A percentile compares a stretch with the other conserved stretches of the same genome.
These are phyloP conservation scores for Lophura nycthemera DNA, from an alignment of 2,113 vertebrate species.

Conservation along the genomic window DNA sequence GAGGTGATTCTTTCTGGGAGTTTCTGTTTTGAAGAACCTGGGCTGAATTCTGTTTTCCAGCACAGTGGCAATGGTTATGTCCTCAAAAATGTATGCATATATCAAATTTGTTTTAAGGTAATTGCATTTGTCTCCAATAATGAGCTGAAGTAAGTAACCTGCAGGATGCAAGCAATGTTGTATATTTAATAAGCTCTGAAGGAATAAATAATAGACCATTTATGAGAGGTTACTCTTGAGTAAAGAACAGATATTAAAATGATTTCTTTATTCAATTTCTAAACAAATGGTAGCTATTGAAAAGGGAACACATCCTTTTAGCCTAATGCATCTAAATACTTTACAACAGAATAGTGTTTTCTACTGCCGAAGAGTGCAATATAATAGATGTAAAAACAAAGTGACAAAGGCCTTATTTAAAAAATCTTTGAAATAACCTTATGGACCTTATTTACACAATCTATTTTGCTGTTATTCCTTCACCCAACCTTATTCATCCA, in stretches of 20 bases:
- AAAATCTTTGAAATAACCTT: neutral
- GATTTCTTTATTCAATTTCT: slow-evolving; percentile 24
- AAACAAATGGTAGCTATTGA: neutral
- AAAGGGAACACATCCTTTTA: slow-evolving; percentile 15
- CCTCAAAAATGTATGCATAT: neutral
- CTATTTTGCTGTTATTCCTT: neutral
- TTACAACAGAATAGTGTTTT: neutral
- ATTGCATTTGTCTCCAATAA: neutral
- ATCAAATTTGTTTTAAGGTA: neutral
- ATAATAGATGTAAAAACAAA: neutral
- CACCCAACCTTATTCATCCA: neutral
- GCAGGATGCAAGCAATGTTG: slow-evolving; percentile 8
- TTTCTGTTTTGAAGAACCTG: neutral
- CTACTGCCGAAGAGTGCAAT: neutral
- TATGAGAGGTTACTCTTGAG: neutral
- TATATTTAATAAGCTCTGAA: slow-evolving; percentile 41
- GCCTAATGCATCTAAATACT: neutral
- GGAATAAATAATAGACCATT: slow-evolving; percentile 37
- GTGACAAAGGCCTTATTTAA: neutral
- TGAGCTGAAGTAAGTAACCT: slow-evolving; percentile 25
- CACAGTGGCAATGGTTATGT: neutral
- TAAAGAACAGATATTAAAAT: slow-evolving; percentile 23
- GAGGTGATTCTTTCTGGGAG: neutral
- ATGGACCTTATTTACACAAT: neutral
- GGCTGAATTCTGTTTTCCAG: slow-evolving; percentile 13